Percentiles rank a stretch among this genome's conserved stretches.
Conservation (phyloP, 2,113 vertebrate species). For the Chitala chitala region DNA sequence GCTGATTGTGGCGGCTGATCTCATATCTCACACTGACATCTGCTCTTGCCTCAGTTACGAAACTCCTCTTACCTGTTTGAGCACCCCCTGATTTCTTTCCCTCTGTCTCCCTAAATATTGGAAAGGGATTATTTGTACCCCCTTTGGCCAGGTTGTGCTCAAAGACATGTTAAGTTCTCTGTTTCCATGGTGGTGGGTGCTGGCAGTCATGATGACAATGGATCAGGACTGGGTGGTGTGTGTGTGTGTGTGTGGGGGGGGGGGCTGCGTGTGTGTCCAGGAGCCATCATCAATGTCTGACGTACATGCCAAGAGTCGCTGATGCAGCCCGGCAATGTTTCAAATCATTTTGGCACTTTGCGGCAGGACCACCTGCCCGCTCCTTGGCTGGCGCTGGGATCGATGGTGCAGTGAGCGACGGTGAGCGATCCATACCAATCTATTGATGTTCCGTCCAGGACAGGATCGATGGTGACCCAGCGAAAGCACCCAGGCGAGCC, state of each 20-base stretch:
- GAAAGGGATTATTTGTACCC: conserved; percentile 31
- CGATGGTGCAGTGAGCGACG: conserved; percentile 85
- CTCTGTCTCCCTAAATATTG: conserved; percentile 38
- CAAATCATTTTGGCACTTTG: conserved; percentile 64
- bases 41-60: background rate
- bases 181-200: conserved; percentile 28
- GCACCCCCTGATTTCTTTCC: no score
- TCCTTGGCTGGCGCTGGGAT: conserved; percentile 70
- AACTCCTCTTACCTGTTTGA: background rate
- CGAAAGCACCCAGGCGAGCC: conserved; percentile 73
- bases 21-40: background rate
- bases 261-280: no score
- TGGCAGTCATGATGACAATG: conserved; percentile 41
- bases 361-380: conserved; percentile 71
- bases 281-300: conserved; percentile 58
- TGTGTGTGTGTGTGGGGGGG: no score
- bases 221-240: conserved; percentile 57
- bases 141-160: conserved; percentile 33
- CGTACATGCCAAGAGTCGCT: conserved; percentile 53
- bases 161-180: conserved; percentile 42
- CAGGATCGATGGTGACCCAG: conserved; percentile 76
- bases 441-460: conserved; percentile 90
- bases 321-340: conserved; percentile 54
- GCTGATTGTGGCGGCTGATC: background rate
- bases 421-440: conserved; percentile 74